Evolutionary conservation across 2,113 vertebrate species (phyloP).

Genomic region (Tenrec ecaudatus): DNA sequence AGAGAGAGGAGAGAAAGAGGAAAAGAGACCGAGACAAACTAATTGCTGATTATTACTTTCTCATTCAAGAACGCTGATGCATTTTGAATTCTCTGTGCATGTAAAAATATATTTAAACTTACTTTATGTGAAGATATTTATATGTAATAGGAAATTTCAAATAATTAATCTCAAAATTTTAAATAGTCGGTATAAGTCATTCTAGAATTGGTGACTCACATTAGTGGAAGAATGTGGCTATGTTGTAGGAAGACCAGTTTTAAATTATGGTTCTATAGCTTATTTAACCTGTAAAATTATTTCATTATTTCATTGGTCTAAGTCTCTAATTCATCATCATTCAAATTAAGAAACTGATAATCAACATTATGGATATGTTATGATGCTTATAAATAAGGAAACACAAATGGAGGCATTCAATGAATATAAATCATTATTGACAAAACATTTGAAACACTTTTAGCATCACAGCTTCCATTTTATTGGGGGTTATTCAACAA

Average conservation of each 20-base stretch:
- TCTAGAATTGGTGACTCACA: background rate
- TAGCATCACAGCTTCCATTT: background rate
- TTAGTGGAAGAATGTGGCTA: background rate
- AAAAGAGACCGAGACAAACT: background rate
- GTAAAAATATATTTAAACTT: constrained; percentile 41
- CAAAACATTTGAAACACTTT: background rate
- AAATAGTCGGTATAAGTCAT: background rate
- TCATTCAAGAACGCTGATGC: background rate
- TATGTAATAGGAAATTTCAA: background rate
- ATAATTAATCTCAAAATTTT: background rate
- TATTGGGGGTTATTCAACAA: background rate
- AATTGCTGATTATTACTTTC: background rate
- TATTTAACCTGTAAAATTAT: background rate
- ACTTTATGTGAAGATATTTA: background rate
- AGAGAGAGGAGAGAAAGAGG: background rate
- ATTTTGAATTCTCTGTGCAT: background rate
- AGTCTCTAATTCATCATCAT: background rate
- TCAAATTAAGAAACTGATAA: background rate
- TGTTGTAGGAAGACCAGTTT: background rate
- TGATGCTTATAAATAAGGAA: background rate
- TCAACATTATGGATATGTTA: background rate
- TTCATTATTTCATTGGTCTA: background rate
- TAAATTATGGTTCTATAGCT: background rate
- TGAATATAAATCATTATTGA: background rate
- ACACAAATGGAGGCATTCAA: background rate